Evolutionary conservation across 37 sponge, comb jelly and placozoan genomes (phyloP), one percentile per base, ranked within the genome.

Genomic region (Eunapius fragilis): DNA sequence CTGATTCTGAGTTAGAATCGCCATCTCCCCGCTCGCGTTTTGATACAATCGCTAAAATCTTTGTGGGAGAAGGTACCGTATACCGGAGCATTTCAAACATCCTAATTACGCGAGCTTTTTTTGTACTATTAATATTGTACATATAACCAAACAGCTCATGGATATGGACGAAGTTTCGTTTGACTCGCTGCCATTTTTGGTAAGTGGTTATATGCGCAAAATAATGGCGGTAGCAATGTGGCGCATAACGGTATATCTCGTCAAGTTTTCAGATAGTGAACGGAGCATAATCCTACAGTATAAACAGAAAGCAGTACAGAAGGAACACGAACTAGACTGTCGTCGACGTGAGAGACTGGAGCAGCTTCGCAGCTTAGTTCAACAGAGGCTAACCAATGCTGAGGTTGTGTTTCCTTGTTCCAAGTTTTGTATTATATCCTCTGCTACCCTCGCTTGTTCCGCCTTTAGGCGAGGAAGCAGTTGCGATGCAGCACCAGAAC

Each of bases 1-100:
- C 68, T 93, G 94, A 69, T 75, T 76, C 75, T 93, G 94, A 4
- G 94, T 93, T 30, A 93, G 87, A n/a, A 93, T 90, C 10, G 75
- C 91, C 90, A 89, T 89, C 22, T 28, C 58, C 33, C 27, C 26
- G 31, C 71, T 24, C 26, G 10, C 4, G 32, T 13, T 74, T 4
- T 76, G 31, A n/a, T 84, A 25, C 27, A 41, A 31, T 30, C 71
- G 27, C 25, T 45, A 68, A 33, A 22, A 68, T 84, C 84, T 30
- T n/a, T 35, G 38, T 72, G 34, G 34, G 25, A 27, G 47, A 34
- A 49, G 41, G 30, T 58, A 58, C 58, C 58, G 58, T 58, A 58
- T 58, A 58, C 58, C 41, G 41, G 22, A 12, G 58, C 58, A 58
- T 4, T 17, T 10, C 22, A 19, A 17, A 0, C 17, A 19, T 17